Evolutionary conservation across 2,113 vertebrate species (phyloP).

Genomic region (Ellobius talpinus): DNA sequence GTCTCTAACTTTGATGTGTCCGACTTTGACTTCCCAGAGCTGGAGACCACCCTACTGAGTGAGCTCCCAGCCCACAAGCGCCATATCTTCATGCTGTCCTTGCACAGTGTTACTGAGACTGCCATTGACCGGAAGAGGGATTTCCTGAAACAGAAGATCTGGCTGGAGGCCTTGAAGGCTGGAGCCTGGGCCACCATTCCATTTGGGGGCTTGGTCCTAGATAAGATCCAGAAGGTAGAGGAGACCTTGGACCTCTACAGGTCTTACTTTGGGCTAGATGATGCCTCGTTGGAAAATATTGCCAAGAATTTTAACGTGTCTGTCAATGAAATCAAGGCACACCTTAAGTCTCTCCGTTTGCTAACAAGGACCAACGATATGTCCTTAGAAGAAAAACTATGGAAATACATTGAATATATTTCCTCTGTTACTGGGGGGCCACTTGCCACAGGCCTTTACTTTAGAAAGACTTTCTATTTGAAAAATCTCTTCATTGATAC

Average conservation of each 20-base stretch:
- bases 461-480: constrained; percentile 7
- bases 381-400: not conserved
- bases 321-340: not conserved
- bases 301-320: constrained; percentile 28
- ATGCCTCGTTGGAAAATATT: constrained; percentile 46
- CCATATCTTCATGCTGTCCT: constrained; percentile 50
- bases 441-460: constrained; percentile 13
- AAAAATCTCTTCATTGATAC: constrained; percentile 19
- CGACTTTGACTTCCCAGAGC: constrained; percentile 61
- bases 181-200: constrained; percentile 20
- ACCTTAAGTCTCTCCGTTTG: not conserved
- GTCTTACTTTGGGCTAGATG: constrained; percentile 64
- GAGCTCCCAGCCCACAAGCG: constrained; percentile 60
- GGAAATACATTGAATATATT: not conserved
- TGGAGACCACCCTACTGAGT: constrained; percentile 7
- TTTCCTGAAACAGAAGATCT: constrained; percentile 38
- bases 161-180: constrained; percentile 60
- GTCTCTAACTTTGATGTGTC: constrained; percentile 36
- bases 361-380: not conserved
- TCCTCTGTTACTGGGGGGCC: not conserved
- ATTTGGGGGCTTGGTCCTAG: not conserved
- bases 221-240: constrained; percentile 30
- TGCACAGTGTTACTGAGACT: constrained; percentile 59
- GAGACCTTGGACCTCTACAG: constrained; percentile 27
- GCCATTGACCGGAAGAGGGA: constrained; percentile 58